Evolutionary conservation across 2,113 vertebrate genomes (phyloP), one percentile per base, ranked within the genome.

Genomic region (Phrynosoma blainvillii): DNA sequence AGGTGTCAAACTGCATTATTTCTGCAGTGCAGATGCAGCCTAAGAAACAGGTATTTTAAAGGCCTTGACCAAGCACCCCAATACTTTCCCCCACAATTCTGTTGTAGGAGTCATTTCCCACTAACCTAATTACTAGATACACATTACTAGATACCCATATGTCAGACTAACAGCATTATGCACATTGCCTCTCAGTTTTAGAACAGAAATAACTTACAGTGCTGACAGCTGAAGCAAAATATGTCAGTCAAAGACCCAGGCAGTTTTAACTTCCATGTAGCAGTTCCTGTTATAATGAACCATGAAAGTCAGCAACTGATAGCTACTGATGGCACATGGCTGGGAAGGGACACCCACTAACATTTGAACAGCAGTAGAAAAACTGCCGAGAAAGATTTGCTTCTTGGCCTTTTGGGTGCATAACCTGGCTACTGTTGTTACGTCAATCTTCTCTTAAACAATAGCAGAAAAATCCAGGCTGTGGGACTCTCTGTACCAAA

Each of bases 151-250:
- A 36, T 36, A 36, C 36, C 36, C 36, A 36, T 87, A 70, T 93
- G 82, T 59, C 88, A 93, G 88, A 87, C 83, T 1, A 54, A 85
- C 91, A 93, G 74, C 82, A 91, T 90, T 87, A 91, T 70, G 84
- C 90, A 86, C 88, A 90, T 91, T 88, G 89, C 89, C 90, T 77
- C 89, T 90, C 91, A 21, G 87, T 9, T 93, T 84, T 88, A 89
- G 90, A 87, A 82, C 89, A 11, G 32, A 90, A 89, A 83, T 71
- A 87, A 25, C 74, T 68, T 68, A 84, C 32, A 79, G 27, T 77
- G 40, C 82, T 92, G 84, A 79, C 91, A 93, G 91, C 89, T 92
- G 83, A 91, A 87, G 89, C 68, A 84, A 90, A 94, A 92, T 79
- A n/a, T 56, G 56, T 88, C 93, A 90, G 62, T 87, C 92, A 91